Conservation (phyloP, 2,113 vertebrate species). For the Camelus bactrianus region DNA sequence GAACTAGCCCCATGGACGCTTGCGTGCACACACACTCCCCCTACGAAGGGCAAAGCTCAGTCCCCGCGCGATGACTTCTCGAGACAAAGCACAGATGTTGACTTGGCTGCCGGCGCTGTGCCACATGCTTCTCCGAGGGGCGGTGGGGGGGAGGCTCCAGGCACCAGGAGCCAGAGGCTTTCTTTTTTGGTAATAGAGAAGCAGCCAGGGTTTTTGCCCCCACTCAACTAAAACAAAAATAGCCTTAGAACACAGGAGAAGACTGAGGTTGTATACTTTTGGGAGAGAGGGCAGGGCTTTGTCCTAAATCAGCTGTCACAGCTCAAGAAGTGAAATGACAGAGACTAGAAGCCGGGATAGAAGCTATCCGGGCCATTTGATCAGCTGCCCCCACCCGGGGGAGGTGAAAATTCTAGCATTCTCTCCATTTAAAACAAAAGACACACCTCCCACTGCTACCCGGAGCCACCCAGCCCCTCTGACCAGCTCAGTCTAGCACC, state of each 20-base stretch:
- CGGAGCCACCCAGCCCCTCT: background rate
- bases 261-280: background rate
- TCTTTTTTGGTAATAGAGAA: conserved; percentile 58
- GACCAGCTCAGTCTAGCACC: background rate
- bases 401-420: background rate
- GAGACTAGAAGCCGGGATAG: background rate
- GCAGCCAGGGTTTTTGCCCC: background rate
- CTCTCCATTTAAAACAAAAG: background rate
- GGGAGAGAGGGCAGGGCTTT: background rate
- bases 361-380: background rate
- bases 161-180: background rate
- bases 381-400: too few relatives aligned
- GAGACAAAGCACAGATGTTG: background rate
- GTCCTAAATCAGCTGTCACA: background rate
- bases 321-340: background rate
- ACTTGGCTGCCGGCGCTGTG: accelerated
- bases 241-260: conserved; percentile 34
- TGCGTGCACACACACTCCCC: accelerated
- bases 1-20: background rate
- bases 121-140: accelerated
- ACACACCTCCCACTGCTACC: background rate
- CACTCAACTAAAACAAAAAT: conserved; percentile 57
- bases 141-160: background rate
- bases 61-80: accelerated
- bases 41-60: accelerated